Conservation (phyloP, 2,113 vertebrate genomes). For the Daboia siamensis region DNA sequence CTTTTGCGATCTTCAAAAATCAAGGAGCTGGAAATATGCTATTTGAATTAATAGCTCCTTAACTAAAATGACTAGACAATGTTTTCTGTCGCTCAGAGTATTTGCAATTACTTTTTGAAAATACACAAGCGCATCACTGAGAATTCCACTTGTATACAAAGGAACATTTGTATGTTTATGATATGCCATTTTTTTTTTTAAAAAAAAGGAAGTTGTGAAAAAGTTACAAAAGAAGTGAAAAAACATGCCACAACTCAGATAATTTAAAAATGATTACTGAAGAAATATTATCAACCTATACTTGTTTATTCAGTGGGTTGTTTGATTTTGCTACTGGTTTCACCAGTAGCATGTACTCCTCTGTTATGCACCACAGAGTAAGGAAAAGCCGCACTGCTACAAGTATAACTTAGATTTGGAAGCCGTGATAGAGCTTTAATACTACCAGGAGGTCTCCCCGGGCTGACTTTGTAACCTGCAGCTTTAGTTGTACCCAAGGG, state of each 20-base stretch:
- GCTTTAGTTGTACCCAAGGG: slow-evolving; percentile 96
- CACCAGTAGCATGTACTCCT: slow-evolving; percentile 77
- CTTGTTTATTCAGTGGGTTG: slow-evolving; percentile 73
- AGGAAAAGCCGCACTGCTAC: slow-evolving; percentile 89
- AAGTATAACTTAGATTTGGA: slow-evolving; percentile 88
- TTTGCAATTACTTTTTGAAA: slow-evolving; percentile 39
- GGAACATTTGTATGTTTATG: slow-evolving; percentile 40
- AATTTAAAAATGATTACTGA: slow-evolving; percentile 50
- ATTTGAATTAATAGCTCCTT: slow-evolving; percentile 48
- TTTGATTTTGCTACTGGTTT: slow-evolving; percentile 83
- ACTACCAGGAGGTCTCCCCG: slow-evolving; percentile 95
- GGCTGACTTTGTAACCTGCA: slow-evolving; percentile 97
- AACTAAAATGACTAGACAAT: slow-evolving; percentile 48
- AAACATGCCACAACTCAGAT: slow-evolving; percentile 59
- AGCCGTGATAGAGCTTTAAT: slow-evolving; percentile 95
- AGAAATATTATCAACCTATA: slow-evolving; percentile 36
- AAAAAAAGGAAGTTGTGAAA: slow-evolving; percentile 56
- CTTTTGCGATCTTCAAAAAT: slow-evolving; percentile 47
- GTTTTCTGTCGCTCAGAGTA: slow-evolving; percentile 45
- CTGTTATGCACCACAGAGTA: slow-evolving; percentile 88
- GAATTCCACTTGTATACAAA: slow-evolving; percentile 46
- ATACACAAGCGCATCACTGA: slow-evolving; percentile 38
- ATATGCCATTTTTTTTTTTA: slow-evolving; percentile 43
- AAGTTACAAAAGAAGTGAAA: slow-evolving; percentile 55
- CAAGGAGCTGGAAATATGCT: slow-evolving; percentile 46